A percentile compares a stretch with the other conserved stretches of the same genome.
Evolutionary conservation across 1,140 invertebrate genomes (phyloP).

Genomic region (Gryon sp.): DNA sequence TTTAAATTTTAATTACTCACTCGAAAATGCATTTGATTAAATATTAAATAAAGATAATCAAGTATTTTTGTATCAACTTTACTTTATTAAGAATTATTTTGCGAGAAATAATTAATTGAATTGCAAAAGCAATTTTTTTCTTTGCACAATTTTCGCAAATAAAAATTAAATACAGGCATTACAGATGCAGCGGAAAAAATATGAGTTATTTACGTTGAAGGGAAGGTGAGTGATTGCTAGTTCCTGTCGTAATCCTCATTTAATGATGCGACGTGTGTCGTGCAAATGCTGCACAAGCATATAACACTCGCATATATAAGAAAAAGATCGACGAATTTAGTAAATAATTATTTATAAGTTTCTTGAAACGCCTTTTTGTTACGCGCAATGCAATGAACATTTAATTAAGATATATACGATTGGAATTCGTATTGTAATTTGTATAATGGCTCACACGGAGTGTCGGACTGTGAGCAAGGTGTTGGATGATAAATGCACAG

Average conservation of each 20-base stretch:
- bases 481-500: not conserved
- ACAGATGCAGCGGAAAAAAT: no score
- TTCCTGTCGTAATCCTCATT: slow-evolving; percentile 68
- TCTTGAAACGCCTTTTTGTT: slow-evolving; percentile 40
- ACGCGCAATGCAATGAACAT: slow-evolving; percentile 14
- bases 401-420: slow-evolving; percentile 23
- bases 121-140: no score
- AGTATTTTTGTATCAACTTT: no score
- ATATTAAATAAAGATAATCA: no score
- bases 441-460: slow-evolving; percentile 1
- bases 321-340: slow-evolving; percentile 32
- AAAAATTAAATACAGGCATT: no score
- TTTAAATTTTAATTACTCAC: no score
- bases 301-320: no score
- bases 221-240: slow-evolving; percentile 12
- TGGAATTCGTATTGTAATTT: slow-evolving; percentile 11
- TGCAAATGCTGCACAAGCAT: slow-evolving; percentile 45
- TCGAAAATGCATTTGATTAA: no score
- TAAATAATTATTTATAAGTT: slow-evolving; percentile 29
- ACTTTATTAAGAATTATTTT: no score
- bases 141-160: no score
- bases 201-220: slow-evolving; percentile 11
- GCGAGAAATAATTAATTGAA: no score
- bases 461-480: not conserved
- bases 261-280: slow-evolving; percentile 67